Evolutionary conservation across 2,888 invertebrate genomes (phyloP).

Genomic region (Plutella xylostella): DNA sequence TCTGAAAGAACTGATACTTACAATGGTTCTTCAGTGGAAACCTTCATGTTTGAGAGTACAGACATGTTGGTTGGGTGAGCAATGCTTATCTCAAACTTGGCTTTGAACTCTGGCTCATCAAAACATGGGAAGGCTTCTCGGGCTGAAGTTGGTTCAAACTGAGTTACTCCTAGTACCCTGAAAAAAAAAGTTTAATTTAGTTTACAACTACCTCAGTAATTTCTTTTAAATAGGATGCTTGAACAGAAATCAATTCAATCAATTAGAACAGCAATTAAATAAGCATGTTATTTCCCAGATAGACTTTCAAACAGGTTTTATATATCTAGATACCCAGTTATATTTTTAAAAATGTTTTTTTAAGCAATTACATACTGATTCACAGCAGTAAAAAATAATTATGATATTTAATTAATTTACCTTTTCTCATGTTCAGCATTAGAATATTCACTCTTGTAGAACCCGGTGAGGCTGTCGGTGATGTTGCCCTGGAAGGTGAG

Average conservation of each 20-base stretch:
- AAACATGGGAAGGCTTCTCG: conserved; percentile 80
- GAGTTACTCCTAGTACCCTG: conserved; percentile 73
- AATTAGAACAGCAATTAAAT: too few species aligned
- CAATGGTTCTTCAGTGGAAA: conserved; percentile 62
- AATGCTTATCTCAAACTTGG: conserved; percentile 79
- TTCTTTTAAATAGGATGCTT: too few species aligned
- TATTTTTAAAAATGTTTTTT: too few species aligned
- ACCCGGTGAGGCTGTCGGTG: conserved; percentile 73
- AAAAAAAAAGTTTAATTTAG: too few species aligned
- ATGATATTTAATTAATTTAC: too few species aligned
- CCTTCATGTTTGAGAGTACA: conserved; percentile 79
- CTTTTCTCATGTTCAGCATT: conserved; percentile 53
- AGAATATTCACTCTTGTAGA: conserved; percentile 75
- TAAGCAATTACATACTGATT: too few species aligned
- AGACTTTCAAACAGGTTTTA: too few species aligned
- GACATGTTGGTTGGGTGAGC: conserved; percentile 73
- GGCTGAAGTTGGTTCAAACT: conserved; percentile 75
- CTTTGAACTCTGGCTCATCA: conserved; percentile 82
- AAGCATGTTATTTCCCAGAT: too few species aligned
- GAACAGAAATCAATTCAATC: too few species aligned
- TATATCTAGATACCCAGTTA: too few species aligned
- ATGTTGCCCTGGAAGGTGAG: conserved; percentile 66
- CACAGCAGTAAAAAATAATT: too few species aligned
- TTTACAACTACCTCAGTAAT: too few species aligned
- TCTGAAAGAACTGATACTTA: conserved; percentile 39